A percentile compares a stretch with the other conserved stretches of the same genome.
Conservation (phyloP, 2,797 vertebrate genomes). For the Falco naumanni region DNA sequence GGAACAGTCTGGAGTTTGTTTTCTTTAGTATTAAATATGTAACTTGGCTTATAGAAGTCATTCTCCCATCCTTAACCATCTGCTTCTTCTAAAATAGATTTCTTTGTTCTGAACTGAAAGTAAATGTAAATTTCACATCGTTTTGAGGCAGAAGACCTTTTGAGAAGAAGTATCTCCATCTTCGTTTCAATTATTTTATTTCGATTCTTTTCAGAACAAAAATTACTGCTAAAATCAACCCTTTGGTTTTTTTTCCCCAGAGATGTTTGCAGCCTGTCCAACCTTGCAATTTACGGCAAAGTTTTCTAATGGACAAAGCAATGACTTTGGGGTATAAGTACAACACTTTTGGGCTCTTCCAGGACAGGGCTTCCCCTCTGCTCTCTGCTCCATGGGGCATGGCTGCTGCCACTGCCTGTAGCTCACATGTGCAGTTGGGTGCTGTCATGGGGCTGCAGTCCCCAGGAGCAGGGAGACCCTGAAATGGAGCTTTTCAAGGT, state of each 20-base stretch:
- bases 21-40: neutral
- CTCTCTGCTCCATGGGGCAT: accelerated
- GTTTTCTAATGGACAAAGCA: neutral
- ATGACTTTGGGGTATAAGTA: neutral
- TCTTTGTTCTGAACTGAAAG: neutral
- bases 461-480: neutral
- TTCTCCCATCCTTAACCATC: neutral
- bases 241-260: neutral
- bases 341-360: accelerated
- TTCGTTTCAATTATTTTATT: neutral
- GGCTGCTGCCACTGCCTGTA: accelerated
- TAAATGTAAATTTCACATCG: neutral
- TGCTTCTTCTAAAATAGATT: neutral
- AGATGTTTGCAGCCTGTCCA: neutral
- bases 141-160: neutral
- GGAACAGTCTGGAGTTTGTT: neutral
- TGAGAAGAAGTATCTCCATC: neutral
- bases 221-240: neutral
- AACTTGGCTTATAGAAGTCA: neutral
- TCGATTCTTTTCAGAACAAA: neutral
- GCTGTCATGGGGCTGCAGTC: neutral
- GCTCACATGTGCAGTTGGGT: accelerated
- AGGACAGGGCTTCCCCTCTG: neutral
- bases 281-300: accelerated
- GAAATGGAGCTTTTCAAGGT: neutral